Base-by-base conservation (phyloP, 2,113 vertebrate genomes). In the Cynoglossus semilaevis region DNA sequence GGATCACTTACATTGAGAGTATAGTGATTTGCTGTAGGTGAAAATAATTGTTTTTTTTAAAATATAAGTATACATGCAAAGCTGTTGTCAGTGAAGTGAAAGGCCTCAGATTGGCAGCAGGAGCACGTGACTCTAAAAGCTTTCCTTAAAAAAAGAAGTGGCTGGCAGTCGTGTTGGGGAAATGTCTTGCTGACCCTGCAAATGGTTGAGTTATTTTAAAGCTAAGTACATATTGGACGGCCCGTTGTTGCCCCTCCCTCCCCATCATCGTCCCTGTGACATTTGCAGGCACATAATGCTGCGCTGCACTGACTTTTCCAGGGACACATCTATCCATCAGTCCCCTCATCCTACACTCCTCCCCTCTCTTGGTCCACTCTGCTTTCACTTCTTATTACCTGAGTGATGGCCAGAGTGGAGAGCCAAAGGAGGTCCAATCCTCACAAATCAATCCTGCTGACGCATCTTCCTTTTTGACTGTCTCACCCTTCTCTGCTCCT, bases 371-470 rank as follows among this genome's bases (percentile, higher is more conserved):
- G 11, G 45, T 79, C 63, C 76, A 67, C 74, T 85, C 74, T 17
- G n/a, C 81, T 74, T 79, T 88, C 81, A 81, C 81, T 85, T 84
- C 73, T 67, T 74, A 78, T 88, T 85, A 84, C 70, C 61, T 71
- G 77, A 86, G 68, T 84, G 82, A 88, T 65, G 75, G 80, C 76
- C 81, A 66, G 66, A 81, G 76, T 75, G 67, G 63, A 60, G 68
- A 72, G 62, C 67, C 66, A 44, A 67, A 77, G 58, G 62, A 42
- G 77, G 61, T 59, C 75, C 76, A 76, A 72, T 82, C 74, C 85
- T 76, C 85, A 77, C 70, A 63, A 82, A 82, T 79, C 72, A 64
- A 42, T 73, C 64, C 51, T 68, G 78, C 81, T 82, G 85, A 85
- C 67, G 37, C 72, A 59, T 83, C 74, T 79, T 58, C 40, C 52